A percentile compares a stretch with the other conserved stretches of the same genome.
Evolutionary conservation across 2,888 invertebrate species (phyloP).

Genomic region (Drosophila imparisetae): DNA sequence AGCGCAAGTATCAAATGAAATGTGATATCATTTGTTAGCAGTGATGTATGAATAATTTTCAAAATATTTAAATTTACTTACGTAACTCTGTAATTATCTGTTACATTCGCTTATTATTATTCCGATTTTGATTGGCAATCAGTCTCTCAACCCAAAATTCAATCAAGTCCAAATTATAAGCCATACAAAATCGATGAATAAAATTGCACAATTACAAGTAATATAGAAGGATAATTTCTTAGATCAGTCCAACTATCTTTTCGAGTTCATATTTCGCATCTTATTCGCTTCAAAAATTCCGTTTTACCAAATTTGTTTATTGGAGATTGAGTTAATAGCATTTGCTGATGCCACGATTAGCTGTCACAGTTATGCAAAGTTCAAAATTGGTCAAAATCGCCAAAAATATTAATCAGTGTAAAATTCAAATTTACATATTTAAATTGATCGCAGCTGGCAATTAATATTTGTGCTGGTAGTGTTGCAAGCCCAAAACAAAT

Average conservation of each 20-base stretch:
- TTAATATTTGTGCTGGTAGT: not conserved
- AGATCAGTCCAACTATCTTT: not conserved
- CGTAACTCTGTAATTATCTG: not conserved
- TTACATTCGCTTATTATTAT: not conserved
- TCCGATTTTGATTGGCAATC: not conserved
- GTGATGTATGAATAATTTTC: not conserved
- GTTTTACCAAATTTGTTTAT: not conserved
- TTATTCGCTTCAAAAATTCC: not conserved
- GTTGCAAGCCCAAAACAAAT: not conserved
- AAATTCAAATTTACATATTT: not conserved
- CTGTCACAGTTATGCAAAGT: not conserved
- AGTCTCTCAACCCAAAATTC: not conserved
- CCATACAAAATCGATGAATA: not conserved
- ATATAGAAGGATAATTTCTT: not conserved
- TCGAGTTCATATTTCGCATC: too few relatives aligned
- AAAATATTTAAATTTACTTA: conserved; percentile 5
- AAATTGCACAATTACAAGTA: not conserved
- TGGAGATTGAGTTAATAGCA: not conserved
- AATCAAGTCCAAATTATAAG: not conserved
- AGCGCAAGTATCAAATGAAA: conserved; percentile 22
- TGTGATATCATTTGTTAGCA: conserved; percentile 4
- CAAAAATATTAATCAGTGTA: not conserved
- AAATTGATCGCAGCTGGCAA: not conserved
- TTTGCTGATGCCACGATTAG: not conserved
- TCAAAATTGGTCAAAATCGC: not conserved